These are phyloP conservation scores for Drosophila sproati DNA, from an alignment of 1,140 invertebrate genomes.

Conservation along the genomic window DNA sequence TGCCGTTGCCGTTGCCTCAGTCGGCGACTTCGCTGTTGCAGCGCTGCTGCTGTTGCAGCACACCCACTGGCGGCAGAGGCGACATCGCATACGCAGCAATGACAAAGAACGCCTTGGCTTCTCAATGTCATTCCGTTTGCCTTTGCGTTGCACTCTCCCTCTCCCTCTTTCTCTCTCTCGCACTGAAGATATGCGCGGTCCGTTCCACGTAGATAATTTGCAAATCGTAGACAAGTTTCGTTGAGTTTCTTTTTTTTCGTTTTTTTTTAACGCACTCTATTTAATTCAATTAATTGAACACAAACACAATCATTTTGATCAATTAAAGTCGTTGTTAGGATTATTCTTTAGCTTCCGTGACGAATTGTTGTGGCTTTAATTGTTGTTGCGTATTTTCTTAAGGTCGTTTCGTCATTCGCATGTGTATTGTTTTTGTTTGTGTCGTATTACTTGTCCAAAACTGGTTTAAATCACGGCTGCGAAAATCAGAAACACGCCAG, in stretches of 20 bases:
- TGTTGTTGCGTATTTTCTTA: constrained; percentile 46
- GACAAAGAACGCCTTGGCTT: constrained; percentile 60
- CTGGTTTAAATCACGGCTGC: constrained; percentile 58
- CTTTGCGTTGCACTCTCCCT: constrained; percentile 18
- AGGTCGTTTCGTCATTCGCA: constrained; percentile 76
- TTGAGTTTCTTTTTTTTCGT: constrained; percentile 1
- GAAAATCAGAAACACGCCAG: constrained; percentile 20
- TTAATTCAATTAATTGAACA: neutral
- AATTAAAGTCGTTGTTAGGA: constrained; percentile 22
- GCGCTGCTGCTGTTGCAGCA: neutral
- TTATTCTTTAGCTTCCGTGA: constrained; percentile 22
- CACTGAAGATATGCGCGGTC: constrained; percentile 6
- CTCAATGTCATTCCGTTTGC: constrained; percentile 37
- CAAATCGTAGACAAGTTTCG: constrained; percentile 12
- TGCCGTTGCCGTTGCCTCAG: constrained; percentile 12
- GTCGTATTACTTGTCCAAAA: constrained; percentile 54
- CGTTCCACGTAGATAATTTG: constrained; percentile 21
- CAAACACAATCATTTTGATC: constrained; percentile 14
- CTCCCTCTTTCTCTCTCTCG: neutral
- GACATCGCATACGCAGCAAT: constrained; percentile 34
- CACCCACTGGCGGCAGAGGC: constrained; percentile 1
- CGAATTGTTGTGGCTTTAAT: constrained; percentile 10
- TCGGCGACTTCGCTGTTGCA: constrained; percentile 10
- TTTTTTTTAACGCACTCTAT: constrained; percentile 25
- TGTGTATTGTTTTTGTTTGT: constrained; percentile 54